Conservation (phyloP, 2,797 vertebrate genomes). For the Falco naumanni region DNA sequence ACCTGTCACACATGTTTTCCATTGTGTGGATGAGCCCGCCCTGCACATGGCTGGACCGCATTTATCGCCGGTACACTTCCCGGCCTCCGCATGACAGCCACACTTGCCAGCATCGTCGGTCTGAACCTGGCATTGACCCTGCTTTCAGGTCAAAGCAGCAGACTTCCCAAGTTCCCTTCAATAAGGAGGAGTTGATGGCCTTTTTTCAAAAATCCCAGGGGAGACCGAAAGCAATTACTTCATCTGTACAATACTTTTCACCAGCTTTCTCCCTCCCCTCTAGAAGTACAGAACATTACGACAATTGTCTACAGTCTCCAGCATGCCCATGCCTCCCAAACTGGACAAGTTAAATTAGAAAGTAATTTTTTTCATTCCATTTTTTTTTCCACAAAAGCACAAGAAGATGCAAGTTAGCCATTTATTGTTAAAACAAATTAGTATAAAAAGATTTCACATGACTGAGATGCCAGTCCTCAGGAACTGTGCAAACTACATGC, state of each 20-base stretch:
- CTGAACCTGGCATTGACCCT: not conserved
- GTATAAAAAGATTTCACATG: not conserved
- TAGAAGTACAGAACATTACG: not conserved
- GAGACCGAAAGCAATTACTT: not conserved
- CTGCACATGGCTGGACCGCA: not conserved
- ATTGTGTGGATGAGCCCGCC: not conserved
- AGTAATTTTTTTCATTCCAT: fast-evolving
- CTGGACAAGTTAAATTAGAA: not conserved
- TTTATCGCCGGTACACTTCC: not conserved
- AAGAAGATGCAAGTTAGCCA: not conserved
- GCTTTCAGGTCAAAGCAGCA: not conserved
- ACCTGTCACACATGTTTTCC: too few relatives aligned
- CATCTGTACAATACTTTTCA: not conserved
- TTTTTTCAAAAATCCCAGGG: not conserved
- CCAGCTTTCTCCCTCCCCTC: not conserved
- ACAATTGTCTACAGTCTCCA: not conserved
- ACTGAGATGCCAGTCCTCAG: not conserved
- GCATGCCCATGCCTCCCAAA: not conserved
- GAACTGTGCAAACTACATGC: fast-evolving
- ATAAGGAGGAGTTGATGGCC: fast-evolving
- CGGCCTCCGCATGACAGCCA: not conserved
- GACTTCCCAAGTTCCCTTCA: not conserved
- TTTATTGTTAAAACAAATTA: not conserved
- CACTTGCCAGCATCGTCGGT: not conserved
- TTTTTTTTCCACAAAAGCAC: not conserved